Conservation (phyloP, 2,888 invertebrate genomes). For the Melanostoma scalare region DNA sequence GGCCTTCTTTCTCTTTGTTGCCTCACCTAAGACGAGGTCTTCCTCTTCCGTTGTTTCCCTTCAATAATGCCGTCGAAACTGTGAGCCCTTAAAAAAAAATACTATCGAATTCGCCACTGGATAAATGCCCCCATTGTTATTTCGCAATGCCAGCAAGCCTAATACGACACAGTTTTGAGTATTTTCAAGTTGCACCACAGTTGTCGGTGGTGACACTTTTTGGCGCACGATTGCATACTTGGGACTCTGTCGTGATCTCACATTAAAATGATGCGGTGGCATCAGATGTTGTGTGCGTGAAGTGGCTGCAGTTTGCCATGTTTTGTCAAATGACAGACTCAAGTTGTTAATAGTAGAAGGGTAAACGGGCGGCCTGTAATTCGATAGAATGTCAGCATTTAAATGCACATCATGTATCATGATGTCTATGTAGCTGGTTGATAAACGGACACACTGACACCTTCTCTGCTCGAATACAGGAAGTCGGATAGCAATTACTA, state of each 20-base stretch:
- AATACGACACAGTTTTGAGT: constrained; percentile 36
- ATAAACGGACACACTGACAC: constrained; percentile 10
- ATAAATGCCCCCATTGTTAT: neutral
- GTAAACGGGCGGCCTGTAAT: constrained; percentile 13
- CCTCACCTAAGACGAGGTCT: no score
- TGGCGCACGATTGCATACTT: constrained; percentile 43
- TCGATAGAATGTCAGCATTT: constrained; percentile 57
- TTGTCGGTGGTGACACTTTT: constrained; percentile 31
- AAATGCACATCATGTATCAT: constrained; percentile 66
- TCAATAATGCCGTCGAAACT: no score
- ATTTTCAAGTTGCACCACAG: constrained; percentile 31
- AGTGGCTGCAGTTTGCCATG: constrained; percentile 38
- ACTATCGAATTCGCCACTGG: neutral
- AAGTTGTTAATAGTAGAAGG: constrained; percentile 12
- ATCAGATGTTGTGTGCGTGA: neutral
- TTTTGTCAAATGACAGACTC: constrained; percentile 48
- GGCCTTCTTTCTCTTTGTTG: no score
- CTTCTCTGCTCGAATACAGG: constrained; percentile 11
- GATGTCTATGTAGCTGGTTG: constrained; percentile 29
- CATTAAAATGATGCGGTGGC: constrained; percentile 22
- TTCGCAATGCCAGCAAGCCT: neutral
- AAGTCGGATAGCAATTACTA: constrained; percentile 59
- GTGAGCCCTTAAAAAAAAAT: no score
- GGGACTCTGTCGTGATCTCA: constrained; percentile 35
- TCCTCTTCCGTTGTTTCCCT: no score